Conservation (phyloP, 2,888 invertebrate species). For the Phragmatobia fuliginosa region DNA sequence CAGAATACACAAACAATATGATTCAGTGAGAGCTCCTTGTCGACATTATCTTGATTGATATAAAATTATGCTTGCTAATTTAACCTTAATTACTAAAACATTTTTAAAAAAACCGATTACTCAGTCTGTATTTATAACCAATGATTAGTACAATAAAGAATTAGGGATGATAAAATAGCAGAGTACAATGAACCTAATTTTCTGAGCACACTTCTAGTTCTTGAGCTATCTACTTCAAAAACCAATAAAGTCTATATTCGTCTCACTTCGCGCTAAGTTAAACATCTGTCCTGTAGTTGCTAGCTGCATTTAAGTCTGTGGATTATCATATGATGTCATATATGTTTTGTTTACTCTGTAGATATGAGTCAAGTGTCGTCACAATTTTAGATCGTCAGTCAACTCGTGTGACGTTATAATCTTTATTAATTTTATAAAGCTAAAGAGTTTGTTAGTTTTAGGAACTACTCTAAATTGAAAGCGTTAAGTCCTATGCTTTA, state of each 20-base stretch:
- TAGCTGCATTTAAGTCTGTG: background rate
- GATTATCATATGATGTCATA: background rate
- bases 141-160: conserved; percentile 21
- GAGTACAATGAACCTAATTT: conserved; percentile 18
- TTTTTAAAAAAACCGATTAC: conserved; percentile 27
- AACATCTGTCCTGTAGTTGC: background rate
- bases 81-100: conserved; percentile 44
- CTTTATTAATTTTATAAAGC: background rate
- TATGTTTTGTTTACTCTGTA: background rate
- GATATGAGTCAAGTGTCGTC: background rate
- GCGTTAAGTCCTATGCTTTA: background rate
- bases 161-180: conserved; percentile 17
- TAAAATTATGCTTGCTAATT: conserved; percentile 35
- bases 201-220: background rate
- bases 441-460: too few relatives aligned
- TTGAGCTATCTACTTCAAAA: background rate
- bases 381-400: background rate
- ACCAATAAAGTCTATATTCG: background rate
- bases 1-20: conserved; percentile 11
- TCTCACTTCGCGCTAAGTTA: background rate
- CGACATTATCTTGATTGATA: conserved; percentile 49
- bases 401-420: background rate
- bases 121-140: conserved; percentile 19
- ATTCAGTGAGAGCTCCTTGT: conserved; percentile 15
- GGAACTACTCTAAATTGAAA: too few relatives aligned